phyloP scores from a whole-genome alignment of 2,888 invertebrate species.

The Nomada goodeniana region DNA sequence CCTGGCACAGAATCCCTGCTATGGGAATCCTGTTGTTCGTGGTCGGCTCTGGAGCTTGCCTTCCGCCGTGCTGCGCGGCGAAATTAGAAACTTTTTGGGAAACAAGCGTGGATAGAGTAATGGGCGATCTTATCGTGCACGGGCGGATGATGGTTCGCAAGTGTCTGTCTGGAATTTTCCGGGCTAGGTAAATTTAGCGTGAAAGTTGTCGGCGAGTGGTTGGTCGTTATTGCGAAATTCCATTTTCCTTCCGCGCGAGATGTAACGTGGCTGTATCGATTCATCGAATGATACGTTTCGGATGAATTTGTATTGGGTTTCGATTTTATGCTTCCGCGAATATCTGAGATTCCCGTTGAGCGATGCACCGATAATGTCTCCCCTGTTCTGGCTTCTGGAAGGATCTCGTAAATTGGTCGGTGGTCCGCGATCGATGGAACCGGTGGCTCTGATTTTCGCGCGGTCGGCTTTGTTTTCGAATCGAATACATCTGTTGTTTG shows the following conservation, averaged over 20 bases:
- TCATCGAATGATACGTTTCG: neutral
- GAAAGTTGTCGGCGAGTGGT: neutral
- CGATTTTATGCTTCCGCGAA: neutral
- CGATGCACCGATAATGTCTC: neutral
- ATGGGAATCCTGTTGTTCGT: conserved; percentile 67
- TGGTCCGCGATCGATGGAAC: neutral
- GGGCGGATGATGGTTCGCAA: conserved; percentile 26
- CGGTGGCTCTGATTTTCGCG: neutral
- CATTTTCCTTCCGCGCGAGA: neutral
- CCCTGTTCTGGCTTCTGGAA: neutral
- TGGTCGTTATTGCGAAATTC: neutral
- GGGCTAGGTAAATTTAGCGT: neutral
- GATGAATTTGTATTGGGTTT: neutral
- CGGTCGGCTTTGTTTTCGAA: neutral
- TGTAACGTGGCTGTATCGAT: neutral
- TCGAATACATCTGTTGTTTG: neutral
- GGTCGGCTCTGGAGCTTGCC: neutral
- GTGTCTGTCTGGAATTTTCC: neutral
- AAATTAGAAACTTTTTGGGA: conserved; percentile 66
- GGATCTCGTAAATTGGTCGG: neutral
- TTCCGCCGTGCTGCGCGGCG: conserved; percentile 47
- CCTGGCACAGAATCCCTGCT: conserved; percentile 54
- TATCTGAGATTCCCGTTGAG: neutral
- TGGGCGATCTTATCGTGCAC: neutral
- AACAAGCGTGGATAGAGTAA: conserved; percentile 40